phyloP scores from a whole-genome alignment of 2,888 invertebrate species.

The Sesamia inferens region DNA sequence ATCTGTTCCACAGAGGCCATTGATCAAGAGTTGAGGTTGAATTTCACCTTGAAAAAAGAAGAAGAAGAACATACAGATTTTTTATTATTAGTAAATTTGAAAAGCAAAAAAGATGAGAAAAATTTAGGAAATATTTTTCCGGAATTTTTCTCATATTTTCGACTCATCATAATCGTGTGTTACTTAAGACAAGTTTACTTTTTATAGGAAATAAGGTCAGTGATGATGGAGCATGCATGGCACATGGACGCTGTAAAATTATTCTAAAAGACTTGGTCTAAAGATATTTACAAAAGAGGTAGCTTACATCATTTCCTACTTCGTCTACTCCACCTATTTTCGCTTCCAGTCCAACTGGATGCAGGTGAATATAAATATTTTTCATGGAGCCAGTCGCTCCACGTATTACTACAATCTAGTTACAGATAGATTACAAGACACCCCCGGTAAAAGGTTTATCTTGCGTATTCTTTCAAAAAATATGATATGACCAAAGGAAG shows the following conservation, averaged over 20 bases:
- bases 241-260: not conserved
- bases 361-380: not conserved
- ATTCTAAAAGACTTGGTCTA: not conserved
- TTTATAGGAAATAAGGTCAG: not conserved
- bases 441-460: not conserved
- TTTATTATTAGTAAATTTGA: not conserved
- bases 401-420: not conserved
- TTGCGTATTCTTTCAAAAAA: not conserved
- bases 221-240: not conserved
- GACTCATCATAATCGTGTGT: conserved; percentile 19
- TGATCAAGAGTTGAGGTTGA: no score
- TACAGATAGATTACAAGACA: not conserved
- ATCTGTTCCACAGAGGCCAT: no score
- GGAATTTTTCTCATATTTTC: conserved; percentile 25
- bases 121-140: no score
- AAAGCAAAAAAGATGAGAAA: no score
- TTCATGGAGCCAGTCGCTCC: not conserved
- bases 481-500: not conserved
- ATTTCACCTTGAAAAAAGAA: no score
- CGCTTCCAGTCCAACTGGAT: not conserved
- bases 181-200: not conserved
- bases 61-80: not conserved
- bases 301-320: not conserved
- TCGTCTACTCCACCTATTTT: not conserved
- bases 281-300: not conserved